Evolutionary conservation across 2,797 vertebrate species (phyloP).

Genomic region (Menidia menidia): DNA sequence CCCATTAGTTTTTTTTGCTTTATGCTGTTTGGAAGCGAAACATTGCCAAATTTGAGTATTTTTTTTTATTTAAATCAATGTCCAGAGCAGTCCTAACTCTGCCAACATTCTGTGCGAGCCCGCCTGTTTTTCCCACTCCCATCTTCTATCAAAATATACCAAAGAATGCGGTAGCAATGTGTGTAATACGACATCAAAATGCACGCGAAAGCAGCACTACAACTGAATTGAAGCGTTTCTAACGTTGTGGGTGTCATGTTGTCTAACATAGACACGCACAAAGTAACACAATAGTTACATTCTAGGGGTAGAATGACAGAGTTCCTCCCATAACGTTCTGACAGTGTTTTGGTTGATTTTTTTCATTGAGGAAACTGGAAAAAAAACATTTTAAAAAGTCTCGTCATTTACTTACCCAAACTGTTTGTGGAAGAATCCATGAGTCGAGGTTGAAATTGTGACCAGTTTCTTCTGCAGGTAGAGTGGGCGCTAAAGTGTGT

Average conservation of each 20-base stretch:
- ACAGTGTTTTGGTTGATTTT: not conserved
- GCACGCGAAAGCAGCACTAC: not conserved
- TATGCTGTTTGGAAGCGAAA: too few relatives aligned
- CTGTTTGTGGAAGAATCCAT: constrained; percentile 86
- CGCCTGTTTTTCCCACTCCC: not conserved
- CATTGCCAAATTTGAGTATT: too few relatives aligned
- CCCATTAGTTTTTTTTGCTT: too few relatives aligned
- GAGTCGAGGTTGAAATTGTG: not conserved
- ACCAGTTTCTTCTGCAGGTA: constrained; percentile 19
- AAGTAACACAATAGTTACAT: not conserved
- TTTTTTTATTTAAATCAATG: not conserved
- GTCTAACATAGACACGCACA: not conserved
- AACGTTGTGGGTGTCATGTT: too few relatives aligned
- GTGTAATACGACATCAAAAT: not conserved
- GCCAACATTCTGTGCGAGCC: not conserved
- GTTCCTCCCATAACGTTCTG: not conserved
- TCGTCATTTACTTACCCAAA: constrained; percentile 75
- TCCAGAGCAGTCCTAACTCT: not conserved
- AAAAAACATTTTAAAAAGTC: not conserved
- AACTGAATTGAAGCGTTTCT: too few relatives aligned
- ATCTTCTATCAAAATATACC: not conserved
- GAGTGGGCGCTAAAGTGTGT: constrained; percentile 47
- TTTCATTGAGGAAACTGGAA: too few relatives aligned
- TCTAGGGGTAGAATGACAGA: not conserved
- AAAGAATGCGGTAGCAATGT: constrained; percentile 6